Percentiles rank a stretch among this genome's conserved stretches.
These are phyloP conservation scores for Haliaeetus leucogaster DNA, from an alignment of 2,113 vertebrate genomes.

Conservation along the genomic window DNA sequence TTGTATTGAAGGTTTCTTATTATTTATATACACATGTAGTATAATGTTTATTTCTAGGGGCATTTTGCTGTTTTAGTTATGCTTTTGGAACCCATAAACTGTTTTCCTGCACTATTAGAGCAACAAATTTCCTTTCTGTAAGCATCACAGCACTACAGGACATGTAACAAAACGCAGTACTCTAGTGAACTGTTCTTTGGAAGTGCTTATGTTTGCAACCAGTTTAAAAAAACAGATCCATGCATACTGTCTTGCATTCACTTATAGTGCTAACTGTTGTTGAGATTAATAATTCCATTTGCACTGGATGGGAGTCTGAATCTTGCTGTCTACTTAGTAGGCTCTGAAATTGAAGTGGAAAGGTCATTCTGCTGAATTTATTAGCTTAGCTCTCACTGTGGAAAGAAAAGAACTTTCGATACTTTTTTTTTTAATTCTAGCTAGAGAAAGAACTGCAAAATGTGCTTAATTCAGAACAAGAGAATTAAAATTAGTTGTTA, in stretches of 20 bases:
- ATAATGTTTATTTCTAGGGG: not conserved
- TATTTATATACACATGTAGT: not conserved
- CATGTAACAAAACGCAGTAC: not conserved
- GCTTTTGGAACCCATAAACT: not conserved
- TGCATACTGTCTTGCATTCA: not conserved
- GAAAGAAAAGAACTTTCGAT: not conserved
- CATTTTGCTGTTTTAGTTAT: not conserved
- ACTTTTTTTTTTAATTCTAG: not conserved
- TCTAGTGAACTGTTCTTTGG: not conserved
- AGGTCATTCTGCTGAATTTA: not conserved
- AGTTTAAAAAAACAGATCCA: not conserved
- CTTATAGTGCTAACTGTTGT: not conserved
- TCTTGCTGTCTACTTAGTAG: not conserved
- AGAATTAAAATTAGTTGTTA: not conserved
- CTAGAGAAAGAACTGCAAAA: not conserved
- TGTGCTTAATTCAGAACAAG: not conserved
- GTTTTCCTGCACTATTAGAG: not conserved
- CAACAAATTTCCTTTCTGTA: not conserved
- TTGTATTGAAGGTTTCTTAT: not conserved
- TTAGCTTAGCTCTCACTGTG: not conserved
- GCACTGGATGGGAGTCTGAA: not conserved
- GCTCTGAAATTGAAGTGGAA: not conserved
- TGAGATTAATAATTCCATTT: slow-evolving; percentile 1
- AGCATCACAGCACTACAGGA: not conserved
- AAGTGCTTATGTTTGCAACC: not conserved